A percentile compares a stretch with the other conserved stretches of the same genome.
Conservation (phyloP, 2,797 vertebrate species). For the Urosaurus nigricauda region DNA sequence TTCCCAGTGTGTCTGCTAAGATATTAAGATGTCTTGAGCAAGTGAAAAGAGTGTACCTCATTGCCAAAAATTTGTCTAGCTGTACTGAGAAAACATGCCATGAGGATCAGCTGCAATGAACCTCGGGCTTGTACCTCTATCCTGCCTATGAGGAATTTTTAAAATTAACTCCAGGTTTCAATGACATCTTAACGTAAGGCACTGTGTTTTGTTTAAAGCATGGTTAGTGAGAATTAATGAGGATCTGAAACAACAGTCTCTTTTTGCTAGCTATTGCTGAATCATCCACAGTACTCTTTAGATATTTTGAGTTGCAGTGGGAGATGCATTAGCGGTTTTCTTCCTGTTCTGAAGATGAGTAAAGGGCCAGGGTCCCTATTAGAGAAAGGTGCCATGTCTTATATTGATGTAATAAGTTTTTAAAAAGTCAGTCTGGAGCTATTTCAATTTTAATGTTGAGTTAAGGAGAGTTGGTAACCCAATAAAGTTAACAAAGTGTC, state of each 20-base stretch:
- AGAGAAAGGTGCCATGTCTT: background rate
- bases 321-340: background rate
- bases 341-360: background rate
- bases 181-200: background rate
- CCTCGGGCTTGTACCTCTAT: too few relatives aligned
- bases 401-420: background rate
- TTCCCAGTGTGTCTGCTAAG: background rate
- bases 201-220: background rate
- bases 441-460: background rate
- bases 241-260: background rate
- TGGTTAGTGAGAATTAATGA: background rate
- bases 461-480: background rate
- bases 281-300: background rate
- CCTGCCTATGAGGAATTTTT: background rate
- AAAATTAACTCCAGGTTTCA: background rate
- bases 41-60: background rate
- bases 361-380: background rate
- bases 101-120: background rate
- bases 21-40: background rate
- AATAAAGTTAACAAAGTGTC: background rate
- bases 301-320: background rate
- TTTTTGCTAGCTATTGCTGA: background rate
- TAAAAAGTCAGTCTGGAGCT: background rate
- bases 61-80: background rate
- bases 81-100: background rate